Evolutionary conservation across 2,888 invertebrate genomes (phyloP), one percentile per base, ranked within the genome.

Genomic region (Drosophila falleni): DNA sequence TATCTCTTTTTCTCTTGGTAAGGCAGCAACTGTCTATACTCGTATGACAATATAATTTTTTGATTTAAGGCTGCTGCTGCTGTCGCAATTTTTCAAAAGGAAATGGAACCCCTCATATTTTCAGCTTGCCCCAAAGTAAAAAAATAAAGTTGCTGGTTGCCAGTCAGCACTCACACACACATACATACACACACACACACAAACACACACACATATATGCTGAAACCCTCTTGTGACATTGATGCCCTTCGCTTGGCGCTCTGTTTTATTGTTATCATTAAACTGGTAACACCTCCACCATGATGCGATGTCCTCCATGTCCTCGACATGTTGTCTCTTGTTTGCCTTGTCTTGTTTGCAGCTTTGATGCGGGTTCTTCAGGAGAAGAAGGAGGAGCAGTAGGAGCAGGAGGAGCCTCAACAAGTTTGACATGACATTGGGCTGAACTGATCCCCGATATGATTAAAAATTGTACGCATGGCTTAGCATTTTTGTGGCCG

Each of bases 251-350:
- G 81, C 68, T 87, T 77, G 74, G 71, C 59, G 74, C 78, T 71
- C 79, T 83, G 81, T 86, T 86, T 88, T 89, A 89, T 88, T 89
- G 89, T 89, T 89, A 89, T 87, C 89, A 88, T 88, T 89, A 89
- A 84, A 88, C 80, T 69, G 71, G 74, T 76, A 55, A 79, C 80
- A 79, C 80, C 87, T 74, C 80, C 80, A 80, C 16, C 42, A 42
- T 13, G 53, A 9, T 37, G 37, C 37, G 37, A 55, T 31, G 46
- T 13, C 44, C 60, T 41, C 46, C 41, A n/a, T n/a, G n/a, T 65
- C 69, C 54, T 61, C 65, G 72, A 74, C 72, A 72, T 71, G 66
- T 73, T 80, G 71, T 74, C 76, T 74, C 74, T 70, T 81, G 75
- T 80, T 67, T 69, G 63, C 33, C 49, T 59, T 76, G 78, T 66